Base-by-base conservation (phyloP, 23 tunicate genomes). In the Trididemnum nubilum region DNA sequence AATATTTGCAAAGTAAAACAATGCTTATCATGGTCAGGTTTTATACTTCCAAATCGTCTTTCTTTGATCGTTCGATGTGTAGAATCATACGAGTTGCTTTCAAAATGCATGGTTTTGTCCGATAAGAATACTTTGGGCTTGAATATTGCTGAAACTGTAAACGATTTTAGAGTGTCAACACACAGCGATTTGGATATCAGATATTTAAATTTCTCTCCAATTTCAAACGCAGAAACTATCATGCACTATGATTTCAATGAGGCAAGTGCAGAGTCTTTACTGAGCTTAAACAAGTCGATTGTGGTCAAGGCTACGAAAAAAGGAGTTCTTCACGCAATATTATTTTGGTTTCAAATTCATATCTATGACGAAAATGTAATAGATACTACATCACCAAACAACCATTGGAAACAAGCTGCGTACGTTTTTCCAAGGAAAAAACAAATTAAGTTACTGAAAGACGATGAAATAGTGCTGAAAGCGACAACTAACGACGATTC, bases 301-400 rank as follows among this genome's bases (percentile, higher is more conserved):
- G 81, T 69, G 50, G 30, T 82, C 32, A 69, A 64, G 49, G 54
- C 70, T 35, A 85, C 58, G 21, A 36, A 69, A 0, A 7, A 32
- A 58, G 86, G 89, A 21, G 69, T 27, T 21, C 39, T 81, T 31
- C 85, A 91, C 76, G 90, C 82, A 0, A 49, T 91, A 18, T 38
- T 91, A 25, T 81, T 85, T 44, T 91, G 97, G 97, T 91, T 85
- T 59, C 49, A 65, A 74, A 81, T 91, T 29, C 36, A 85, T 64
- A 71, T 91, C 24, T 34, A 34, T 27, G 83, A 66, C 35, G 79
- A 82, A 63, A 78, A 50, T 1, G 12, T 15, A 25, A 35, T 88
- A 21, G 50, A 51, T 2, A 88, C 93, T 23, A 73, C 29, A 33
- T 65, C 71, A 1, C 66, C 65, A 0, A 33, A 32, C 39, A 82